Conservation (phyloP, 2,888 invertebrate species). For the Anoplius nigerrimus region DNA sequence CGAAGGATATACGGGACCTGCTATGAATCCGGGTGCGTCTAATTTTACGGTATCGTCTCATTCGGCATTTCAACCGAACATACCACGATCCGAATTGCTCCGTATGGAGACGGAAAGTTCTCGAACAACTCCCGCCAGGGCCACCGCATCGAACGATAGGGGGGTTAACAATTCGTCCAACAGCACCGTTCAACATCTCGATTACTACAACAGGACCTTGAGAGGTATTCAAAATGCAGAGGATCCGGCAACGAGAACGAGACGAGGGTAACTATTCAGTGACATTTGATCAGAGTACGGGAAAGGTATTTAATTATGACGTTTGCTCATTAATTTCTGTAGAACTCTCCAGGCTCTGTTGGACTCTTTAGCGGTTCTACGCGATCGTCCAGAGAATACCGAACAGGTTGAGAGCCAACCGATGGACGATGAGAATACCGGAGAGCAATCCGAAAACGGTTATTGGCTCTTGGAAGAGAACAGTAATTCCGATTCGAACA, state of each 20-base stretch:
- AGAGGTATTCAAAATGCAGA: conserved; percentile 33
- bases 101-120: conserved; percentile 17
- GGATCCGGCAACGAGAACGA: conserved; percentile 4
- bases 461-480: conserved; percentile 70
- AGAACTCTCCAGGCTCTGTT: too few species aligned
- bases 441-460: conserved; percentile 67
- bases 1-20: conserved; percentile 48
- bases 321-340: too few species aligned
- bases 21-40: conserved; percentile 43
- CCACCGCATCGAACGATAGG: conserved; percentile 11
- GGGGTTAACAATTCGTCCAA: conserved; percentile 3
- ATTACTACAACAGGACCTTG: conserved; percentile 10
- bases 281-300: too few species aligned
- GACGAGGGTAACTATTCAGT: conserved; percentile 6
- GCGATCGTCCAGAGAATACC: conserved; percentile 24
- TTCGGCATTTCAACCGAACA: conserved; percentile 71
- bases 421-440: conserved; percentile 46
- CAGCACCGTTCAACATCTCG: not conserved
- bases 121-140: conserved; percentile 10
- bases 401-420: conserved; percentile 31
- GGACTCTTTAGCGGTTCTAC: not conserved
- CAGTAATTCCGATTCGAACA: conserved; percentile 68
- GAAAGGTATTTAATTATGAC: too few species aligned
- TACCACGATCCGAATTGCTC: conserved; percentile 38
- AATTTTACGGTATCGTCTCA: conserved; percentile 65